Evolutionary conservation across 2,797 vertebrate genomes (phyloP).

Genomic region (Dicrostonyx torquatus): DNA sequence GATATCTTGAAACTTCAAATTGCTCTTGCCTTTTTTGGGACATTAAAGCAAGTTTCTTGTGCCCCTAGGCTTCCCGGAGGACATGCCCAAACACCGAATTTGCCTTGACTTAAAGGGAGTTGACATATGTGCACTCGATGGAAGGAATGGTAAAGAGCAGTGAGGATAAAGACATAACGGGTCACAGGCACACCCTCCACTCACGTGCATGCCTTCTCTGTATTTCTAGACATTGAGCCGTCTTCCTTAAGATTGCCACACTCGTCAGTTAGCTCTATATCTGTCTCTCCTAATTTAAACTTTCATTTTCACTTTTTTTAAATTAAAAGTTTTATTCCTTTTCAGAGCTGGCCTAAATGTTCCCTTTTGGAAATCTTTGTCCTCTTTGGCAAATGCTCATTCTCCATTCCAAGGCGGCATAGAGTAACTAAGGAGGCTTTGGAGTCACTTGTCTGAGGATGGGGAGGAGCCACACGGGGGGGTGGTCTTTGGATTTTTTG

Average conservation of each 20-base stretch:
- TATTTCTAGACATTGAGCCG: neutral
- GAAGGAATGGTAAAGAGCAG: slow-evolving; percentile 67
- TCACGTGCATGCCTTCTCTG: neutral
- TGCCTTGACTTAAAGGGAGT: slow-evolving; percentile 79
- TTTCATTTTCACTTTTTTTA: slow-evolving; percentile 28
- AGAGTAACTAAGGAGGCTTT: neutral
- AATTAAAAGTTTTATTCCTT: slow-evolving; percentile 30
- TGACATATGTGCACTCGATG: slow-evolving; percentile 55
- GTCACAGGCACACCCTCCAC: neutral
- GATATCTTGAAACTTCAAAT: slow-evolving; percentile 80
- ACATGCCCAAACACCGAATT: slow-evolving; percentile 76
- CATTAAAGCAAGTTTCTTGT: slow-evolving; percentile 82
- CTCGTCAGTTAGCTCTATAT: slow-evolving; percentile 52
- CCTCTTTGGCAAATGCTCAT: slow-evolving; percentile 14
- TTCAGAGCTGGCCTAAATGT: neutral
- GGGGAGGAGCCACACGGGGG: too few relatives aligned
- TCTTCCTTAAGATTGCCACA: neutral
- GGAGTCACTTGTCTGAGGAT: neutral
- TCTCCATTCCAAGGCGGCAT: neutral
- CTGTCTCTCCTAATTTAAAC: slow-evolving; percentile 68
- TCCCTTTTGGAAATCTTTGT: neutral
- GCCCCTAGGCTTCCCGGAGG: slow-evolving; percentile 81
- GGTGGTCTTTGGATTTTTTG: neutral
- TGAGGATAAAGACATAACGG: slow-evolving; percentile 65
- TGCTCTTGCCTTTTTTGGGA: slow-evolving; percentile 80